These are phyloP conservation scores for Isichthys henryi DNA, from an alignment of 2,113 vertebrate genomes.

Conservation along the genomic window DNA sequence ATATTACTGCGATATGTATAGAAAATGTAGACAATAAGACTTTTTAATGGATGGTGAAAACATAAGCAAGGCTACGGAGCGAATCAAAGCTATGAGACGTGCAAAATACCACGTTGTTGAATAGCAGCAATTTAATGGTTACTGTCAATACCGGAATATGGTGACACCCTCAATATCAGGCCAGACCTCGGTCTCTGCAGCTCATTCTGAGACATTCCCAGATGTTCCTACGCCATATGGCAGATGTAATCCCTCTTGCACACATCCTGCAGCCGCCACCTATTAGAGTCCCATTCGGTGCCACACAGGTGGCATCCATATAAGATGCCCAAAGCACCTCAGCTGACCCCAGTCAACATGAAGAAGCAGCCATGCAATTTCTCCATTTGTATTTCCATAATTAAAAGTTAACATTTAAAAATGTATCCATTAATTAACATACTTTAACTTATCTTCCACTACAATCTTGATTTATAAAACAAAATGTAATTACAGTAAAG, in stretches of 20 bases:
- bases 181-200: background rate
- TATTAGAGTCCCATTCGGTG: background rate
- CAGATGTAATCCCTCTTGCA: background rate
- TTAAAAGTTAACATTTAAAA: background rate
- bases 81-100: too few species aligned
- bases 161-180: background rate
- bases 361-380: background rate
- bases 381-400: background rate
- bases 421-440: background rate
- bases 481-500: background rate
- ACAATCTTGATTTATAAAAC: too few species aligned
- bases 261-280: background rate
- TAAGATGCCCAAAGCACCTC: background rate
- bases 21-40: too few species aligned
- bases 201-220: background rate
- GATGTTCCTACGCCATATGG: too few species aligned
- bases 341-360: too few species aligned
- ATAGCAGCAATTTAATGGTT: background rate
- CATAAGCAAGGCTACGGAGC: too few species aligned
- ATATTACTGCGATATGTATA: too few species aligned
- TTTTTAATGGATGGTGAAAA: too few species aligned
- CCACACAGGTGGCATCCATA: background rate
- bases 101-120: too few species aligned
- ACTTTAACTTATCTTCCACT: too few species aligned
- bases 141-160: background rate